A percentile compares a stretch with the other conserved stretches of the same genome.
Conservation (phyloP, 2,113 vertebrate genomes). For the Antennarius striatus region DNA sequence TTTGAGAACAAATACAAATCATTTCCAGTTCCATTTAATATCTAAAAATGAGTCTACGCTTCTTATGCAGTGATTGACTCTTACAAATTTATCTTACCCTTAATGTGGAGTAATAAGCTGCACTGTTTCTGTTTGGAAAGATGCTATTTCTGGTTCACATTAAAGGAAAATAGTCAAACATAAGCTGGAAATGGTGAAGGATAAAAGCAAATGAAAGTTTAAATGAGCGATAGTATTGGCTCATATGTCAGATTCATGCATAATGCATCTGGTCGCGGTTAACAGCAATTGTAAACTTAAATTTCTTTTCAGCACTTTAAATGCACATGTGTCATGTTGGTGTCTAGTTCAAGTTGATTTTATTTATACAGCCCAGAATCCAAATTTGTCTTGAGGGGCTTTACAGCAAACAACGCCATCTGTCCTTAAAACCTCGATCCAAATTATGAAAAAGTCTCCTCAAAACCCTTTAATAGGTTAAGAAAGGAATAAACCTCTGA, state of each 20-base stretch:
- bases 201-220: background rate
- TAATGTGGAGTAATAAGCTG: constrained; percentile 18
- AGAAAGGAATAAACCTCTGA: background rate
- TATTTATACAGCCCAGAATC: background rate
- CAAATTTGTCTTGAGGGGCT: too few species aligned
- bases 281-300: background rate
- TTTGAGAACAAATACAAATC: background rate
- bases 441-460: background rate
- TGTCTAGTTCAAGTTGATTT: background rate
- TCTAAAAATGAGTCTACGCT: background rate
- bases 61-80: background rate
- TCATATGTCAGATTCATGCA: background rate
- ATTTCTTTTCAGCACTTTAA: background rate
- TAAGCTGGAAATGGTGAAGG: constrained; percentile 6
- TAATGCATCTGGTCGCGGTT: background rate
- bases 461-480: too few species aligned
- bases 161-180: background rate
- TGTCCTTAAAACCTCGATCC: too few species aligned
- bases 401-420: too few species aligned
- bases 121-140: constrained; percentile 2
- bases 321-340: background rate
- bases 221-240: background rate
- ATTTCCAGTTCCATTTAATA: background rate
- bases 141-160: constrained; percentile 5
- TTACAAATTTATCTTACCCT: background rate